Percentiles rank a stretch among this genome's conserved stretches.
phyloP scores from a whole-genome alignment of 2,113 vertebrate genomes.

The Paradoxurus hermaphroditus region DNA sequence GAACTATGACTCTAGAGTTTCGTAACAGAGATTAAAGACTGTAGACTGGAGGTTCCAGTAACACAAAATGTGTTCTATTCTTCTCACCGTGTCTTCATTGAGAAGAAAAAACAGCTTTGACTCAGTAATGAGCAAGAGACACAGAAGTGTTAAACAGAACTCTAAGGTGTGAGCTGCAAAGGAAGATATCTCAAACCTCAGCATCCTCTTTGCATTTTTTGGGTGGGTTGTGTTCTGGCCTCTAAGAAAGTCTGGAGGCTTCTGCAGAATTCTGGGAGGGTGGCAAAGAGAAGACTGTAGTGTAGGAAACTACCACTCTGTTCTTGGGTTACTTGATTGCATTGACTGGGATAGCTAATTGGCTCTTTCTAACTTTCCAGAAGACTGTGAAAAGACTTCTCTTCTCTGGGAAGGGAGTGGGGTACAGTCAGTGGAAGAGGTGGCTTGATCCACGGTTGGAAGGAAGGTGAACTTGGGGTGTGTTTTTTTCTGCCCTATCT shows the following conservation, averaged over 20 bases:
- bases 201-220: constrained; percentile 62
- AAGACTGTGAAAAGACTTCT: not conserved
- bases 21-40: not conserved
- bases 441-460: not conserved
- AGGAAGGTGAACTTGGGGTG: not conserved
- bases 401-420: not conserved
- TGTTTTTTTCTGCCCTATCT: not conserved
- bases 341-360: not conserved
- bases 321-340: not conserved
- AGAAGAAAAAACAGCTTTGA: constrained; percentile 14
- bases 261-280: not conserved
- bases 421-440: not conserved
- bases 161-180: constrained; percentile 40
- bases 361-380: not conserved
- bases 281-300: not conserved
- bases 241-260: constrained; percentile 54
- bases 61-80: not conserved
- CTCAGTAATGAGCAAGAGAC: constrained; percentile 35
- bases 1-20: not conserved
- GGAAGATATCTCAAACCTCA: constrained; percentile 42
- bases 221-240: not conserved
- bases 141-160: constrained; percentile 73
- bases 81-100: not conserved
- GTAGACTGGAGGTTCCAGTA: not conserved
- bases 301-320: not conserved